A percentile compares a stretch with the other conserved stretches of the same genome.
Evolutionary conservation across 2,113 vertebrate species (phyloP).

Genomic region (Pituophis catenifer): DNA sequence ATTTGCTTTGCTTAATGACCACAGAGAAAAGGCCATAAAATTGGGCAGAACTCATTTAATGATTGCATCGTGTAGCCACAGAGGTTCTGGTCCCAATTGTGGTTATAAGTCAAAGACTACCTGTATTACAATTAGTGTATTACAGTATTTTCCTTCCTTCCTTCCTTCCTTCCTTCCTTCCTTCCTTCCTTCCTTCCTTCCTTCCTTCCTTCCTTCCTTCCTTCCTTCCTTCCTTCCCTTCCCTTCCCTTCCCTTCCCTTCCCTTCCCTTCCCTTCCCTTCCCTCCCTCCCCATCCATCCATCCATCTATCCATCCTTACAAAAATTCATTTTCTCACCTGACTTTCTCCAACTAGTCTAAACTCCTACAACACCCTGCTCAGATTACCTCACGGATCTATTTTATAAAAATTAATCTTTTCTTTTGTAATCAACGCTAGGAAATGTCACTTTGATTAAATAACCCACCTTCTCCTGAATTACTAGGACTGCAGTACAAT

Average conservation of each 20-base stretch:
- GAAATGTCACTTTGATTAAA: conserved; percentile 81
- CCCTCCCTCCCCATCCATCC: background rate
- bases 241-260: background rate
- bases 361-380: conserved; percentile 40
- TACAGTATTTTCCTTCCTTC: background rate
- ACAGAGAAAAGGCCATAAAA: background rate
- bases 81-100: background rate
- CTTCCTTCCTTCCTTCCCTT: background rate
- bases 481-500: conserved; percentile 71
- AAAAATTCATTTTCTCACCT: conserved; percentile 38
- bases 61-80: background rate
- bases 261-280: background rate
- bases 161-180: background rate
- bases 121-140: background rate
- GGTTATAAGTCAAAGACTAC: background rate
- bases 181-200: background rate
- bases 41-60: background rate
- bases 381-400: conserved; percentile 63
- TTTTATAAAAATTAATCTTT: conserved; percentile 62
- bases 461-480: conserved; percentile 55
- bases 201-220: no score
- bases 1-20: background rate
- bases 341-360: conserved; percentile 31
- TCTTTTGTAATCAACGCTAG: conserved; percentile 77
- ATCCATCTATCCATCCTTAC: background rate